Evolutionary conservation across 1,140 invertebrate genomes (phyloP).

Genomic region (Brachystomella parvula): DNA sequence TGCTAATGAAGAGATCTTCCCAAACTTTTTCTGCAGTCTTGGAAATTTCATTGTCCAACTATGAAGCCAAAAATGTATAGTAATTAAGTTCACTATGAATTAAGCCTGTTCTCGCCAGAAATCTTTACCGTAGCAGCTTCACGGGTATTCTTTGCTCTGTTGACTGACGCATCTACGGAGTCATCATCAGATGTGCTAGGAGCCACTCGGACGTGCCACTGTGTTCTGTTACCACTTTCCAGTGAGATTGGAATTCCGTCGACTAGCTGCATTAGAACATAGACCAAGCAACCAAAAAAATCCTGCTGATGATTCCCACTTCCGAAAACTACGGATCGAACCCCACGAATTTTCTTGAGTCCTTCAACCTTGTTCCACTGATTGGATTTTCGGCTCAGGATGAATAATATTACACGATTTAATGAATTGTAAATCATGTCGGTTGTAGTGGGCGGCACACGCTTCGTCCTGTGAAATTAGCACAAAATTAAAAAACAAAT

Average conservation of each 20-base stretch:
- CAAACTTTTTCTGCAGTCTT: slow-evolving; percentile 82
- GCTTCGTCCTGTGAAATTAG: slow-evolving; percentile 39
- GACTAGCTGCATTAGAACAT: slow-evolving; percentile 40
- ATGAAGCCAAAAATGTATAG: background rate
- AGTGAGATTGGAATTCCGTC: slow-evolving; percentile 43
- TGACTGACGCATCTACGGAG: background rate
- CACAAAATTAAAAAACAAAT: too few species aligned
- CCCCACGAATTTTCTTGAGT: slow-evolving; percentile 83
- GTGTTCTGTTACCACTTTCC: slow-evolving; percentile 68
- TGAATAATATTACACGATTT: slow-evolving; percentile 86
- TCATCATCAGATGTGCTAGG: slow-evolving; percentile 1
- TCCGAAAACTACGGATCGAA: slow-evolving; percentile 57
- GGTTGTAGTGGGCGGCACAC: slow-evolving; percentile 45
- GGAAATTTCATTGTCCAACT: slow-evolving; percentile 38
- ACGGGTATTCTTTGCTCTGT: slow-evolving; percentile 58
- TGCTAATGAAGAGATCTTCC: slow-evolving; percentile 93
- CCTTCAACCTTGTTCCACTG: slow-evolving; percentile 88
- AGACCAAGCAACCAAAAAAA: slow-evolving; percentile 89
- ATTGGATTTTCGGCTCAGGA: slow-evolving; percentile 72
- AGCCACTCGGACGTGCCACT: slow-evolving; percentile 63
- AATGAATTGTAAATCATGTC: slow-evolving; percentile 87
- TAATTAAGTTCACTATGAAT: slow-evolving; percentile 71
- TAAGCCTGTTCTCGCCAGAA: slow-evolving; percentile 74
- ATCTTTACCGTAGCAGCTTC: slow-evolving; percentile 64
- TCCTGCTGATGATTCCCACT: slow-evolving; percentile 89